phyloP scores from a whole-genome alignment of 2,797 vertebrate species.

The Salmo trutta region DNA sequence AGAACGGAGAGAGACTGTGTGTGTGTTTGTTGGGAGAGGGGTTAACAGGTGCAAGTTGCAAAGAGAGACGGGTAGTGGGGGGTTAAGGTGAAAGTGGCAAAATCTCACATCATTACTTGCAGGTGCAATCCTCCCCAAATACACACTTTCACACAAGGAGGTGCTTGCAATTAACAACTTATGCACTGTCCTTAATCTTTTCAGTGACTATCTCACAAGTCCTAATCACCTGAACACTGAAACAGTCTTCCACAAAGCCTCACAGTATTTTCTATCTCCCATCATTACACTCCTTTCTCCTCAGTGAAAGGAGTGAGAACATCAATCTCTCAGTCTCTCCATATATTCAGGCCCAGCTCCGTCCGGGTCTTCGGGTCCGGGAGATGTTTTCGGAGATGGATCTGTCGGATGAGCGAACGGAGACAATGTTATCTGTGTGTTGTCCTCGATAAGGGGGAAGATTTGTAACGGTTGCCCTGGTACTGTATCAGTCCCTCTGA shows the following conservation, averaged over 20 bases:
- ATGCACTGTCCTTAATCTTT: slow-evolving; percentile 40
- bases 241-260: neutral
- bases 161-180: neutral
- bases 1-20: neutral
- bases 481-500: slow-evolving; percentile 37
- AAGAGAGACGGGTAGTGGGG: slow-evolving; percentile 10
- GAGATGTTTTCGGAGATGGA: slow-evolving; percentile 74
- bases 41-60: slow-evolving; percentile 63
- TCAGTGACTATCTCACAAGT: slow-evolving; percentile 37
- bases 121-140: slow-evolving; percentile 68
- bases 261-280: neutral
- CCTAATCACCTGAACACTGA: neutral
- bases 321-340: slow-evolving; percentile 51
- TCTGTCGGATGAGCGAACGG: slow-evolving; percentile 74
- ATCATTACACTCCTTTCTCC: slow-evolving; percentile 13
- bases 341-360: slow-evolving; percentile 42
- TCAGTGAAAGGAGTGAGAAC: slow-evolving; percentile 40
- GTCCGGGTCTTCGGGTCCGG: slow-evolving; percentile 37
- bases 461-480: slow-evolving; percentile 70
- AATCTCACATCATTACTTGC: slow-evolving; percentile 67
- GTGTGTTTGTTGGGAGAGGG: slow-evolving; percentile 12
- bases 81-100: slow-evolving; percentile 46
- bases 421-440: slow-evolving; percentile 76
- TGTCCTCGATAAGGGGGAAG: slow-evolving; percentile 71
- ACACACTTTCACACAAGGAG: slow-evolving; percentile 10